Evolutionary conservation across 2,113 vertebrate species (phyloP).

Genomic region (Ictidomys tridecemlineatus): DNA sequence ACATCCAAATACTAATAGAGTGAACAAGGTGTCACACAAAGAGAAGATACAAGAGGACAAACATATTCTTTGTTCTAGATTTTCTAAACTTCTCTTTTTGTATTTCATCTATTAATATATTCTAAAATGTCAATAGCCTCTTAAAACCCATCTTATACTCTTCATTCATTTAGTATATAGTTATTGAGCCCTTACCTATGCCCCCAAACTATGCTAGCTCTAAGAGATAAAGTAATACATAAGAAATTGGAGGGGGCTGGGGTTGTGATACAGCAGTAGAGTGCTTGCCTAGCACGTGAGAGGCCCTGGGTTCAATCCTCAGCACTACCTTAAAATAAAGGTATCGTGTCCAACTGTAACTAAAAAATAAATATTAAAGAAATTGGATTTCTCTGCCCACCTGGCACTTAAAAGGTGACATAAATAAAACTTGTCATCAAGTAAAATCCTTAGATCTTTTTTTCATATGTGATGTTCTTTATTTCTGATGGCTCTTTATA

Average conservation of each 20-base stretch:
- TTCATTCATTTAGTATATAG: background rate
- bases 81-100: background rate
- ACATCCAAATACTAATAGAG: background rate
- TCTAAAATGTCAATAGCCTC: background rate
- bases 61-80: background rate
- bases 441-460: background rate
- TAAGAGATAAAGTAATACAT: background rate
- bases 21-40: background rate
- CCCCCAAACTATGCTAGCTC: background rate
- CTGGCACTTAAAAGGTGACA: background rate
- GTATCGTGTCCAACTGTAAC: too few relatives aligned
- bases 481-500: background rate
- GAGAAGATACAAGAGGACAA: background rate
- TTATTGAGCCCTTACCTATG: background rate
- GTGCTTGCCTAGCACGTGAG: too few relatives aligned
- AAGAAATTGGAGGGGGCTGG: background rate
- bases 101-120: background rate
- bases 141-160: conserved; percentile 14
- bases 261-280: too few relatives aligned
- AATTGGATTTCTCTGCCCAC: background rate
- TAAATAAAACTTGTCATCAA: background rate
- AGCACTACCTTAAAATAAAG: too few relatives aligned
- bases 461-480: background rate
- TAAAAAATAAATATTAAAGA: too few relatives aligned
- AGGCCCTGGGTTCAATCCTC: too few relatives aligned